Percentiles rank a stretch among this genome's conserved stretches.
Conservation (phyloP, 2,888 invertebrate species). For the Caenorhabditis plicata region DNA sequence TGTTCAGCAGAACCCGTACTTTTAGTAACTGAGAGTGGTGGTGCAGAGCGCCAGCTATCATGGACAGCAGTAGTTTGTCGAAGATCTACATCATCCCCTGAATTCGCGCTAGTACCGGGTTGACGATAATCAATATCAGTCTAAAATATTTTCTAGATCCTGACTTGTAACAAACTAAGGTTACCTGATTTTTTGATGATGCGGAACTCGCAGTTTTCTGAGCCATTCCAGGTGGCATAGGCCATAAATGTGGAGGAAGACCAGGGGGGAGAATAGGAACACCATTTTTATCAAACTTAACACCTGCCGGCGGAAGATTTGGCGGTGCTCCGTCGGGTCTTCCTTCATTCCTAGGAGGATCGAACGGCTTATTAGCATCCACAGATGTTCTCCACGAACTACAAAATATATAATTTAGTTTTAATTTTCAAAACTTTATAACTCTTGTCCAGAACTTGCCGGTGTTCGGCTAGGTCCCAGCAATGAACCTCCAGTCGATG, state of each 20-base stretch:
- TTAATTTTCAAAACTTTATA: too few species aligned
- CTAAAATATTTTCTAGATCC: background rate
- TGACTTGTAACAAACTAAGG: too few species aligned
- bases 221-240: constrained; percentile 8
- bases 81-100: constrained; percentile 13
- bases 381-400: constrained; percentile 16
- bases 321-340: background rate
- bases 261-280: constrained; percentile 4
- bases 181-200: background rate
- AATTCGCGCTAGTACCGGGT: background rate
- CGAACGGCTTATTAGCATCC: too few species aligned
- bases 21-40: background rate
- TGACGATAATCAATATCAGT: constrained; percentile 19
- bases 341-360: background rate
- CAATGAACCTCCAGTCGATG: constrained; percentile 22
- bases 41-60: background rate
- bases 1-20: background rate
- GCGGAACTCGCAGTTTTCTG: background rate
- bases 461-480: constrained; percentile 23
- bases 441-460: too few species aligned
- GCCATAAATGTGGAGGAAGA: constrained; percentile 6
- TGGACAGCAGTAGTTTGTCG: background rate
- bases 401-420: too few species aligned
- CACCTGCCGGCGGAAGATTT: too few species aligned
- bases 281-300: constrained; percentile 3